Conservation (phyloP, 1,140 invertebrate species). For the Nasonia giraulti region DNA sequence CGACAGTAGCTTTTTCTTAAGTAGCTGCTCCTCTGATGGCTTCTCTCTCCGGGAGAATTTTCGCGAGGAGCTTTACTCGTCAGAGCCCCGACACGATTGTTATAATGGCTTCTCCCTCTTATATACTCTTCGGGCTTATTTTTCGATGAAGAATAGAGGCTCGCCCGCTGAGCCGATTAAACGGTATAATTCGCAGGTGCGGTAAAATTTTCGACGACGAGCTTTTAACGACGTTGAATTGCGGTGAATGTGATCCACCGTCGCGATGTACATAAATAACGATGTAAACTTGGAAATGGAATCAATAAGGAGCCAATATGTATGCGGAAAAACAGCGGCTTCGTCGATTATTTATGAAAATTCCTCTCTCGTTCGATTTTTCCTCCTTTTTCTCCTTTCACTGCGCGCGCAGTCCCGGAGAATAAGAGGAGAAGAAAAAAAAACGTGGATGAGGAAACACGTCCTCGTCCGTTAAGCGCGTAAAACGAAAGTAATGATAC, state of each 20-base stretch:
- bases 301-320: constrained; percentile 40
- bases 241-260: too few species aligned
- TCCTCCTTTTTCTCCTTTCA: neutral
- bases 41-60: neutral
- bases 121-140: constrained; percentile 25
- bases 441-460: neutral
- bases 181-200: too few species aligned
- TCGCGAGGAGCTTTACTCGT: constrained; percentile 11
- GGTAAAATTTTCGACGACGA: too few species aligned
- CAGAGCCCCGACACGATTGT: constrained; percentile 7
- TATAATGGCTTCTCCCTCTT: neutral
- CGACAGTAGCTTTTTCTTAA: constrained; percentile 52
- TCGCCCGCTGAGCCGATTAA: neutral
- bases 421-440: neutral
- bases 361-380: neutral
- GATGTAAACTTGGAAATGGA: constrained; percentile 44
- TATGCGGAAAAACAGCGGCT: neutral
- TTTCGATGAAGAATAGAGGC: neutral
- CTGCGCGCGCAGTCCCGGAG: neutral
- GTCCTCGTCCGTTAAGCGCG: neutral
- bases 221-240: too few species aligned
- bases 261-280: too few species aligned
- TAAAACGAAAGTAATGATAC: constrained; percentile 21
- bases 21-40: constrained; percentile 33
- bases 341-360: constrained; percentile 43